A percentile compares a stretch with the other conserved stretches of the same genome.
Conservation (phyloP, 2,797 vertebrate species). For the Rhabdophis nuchalis region DNA sequence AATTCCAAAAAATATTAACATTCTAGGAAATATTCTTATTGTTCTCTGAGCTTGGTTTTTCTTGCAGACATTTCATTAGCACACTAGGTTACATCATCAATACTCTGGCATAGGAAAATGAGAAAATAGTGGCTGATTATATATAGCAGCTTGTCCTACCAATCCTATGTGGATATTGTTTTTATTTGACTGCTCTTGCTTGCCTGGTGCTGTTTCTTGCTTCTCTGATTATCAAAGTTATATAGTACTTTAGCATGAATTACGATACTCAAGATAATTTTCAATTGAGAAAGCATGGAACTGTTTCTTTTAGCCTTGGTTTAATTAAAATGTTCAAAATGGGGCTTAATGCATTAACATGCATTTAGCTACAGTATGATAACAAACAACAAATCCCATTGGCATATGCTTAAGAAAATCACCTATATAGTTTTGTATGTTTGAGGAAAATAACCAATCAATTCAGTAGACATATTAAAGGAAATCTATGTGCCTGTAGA, state of each 20-base stretch:
- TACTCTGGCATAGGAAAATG: background rate
- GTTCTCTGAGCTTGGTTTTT: background rate
- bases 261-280: slow-evolving; percentile 6
- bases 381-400: slow-evolving; percentile 67
- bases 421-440: slow-evolving; percentile 74
- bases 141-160: background rate
- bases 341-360: slow-evolving; percentile 55
- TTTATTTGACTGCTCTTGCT: background rate
- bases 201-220: background rate
- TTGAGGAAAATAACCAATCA: slow-evolving; percentile 83
- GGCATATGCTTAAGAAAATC: slow-evolving; percentile 72
- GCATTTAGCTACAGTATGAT: slow-evolving; percentile 51
- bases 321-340: background rate
- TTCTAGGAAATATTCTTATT: background rate
- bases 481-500: slow-evolving; percentile 81
- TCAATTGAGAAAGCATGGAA: background rate
- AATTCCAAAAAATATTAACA: background rate
- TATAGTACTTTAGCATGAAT: slow-evolving; percentile 28
- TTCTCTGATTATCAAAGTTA: slow-evolving; percentile 4
- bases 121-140: background rate
- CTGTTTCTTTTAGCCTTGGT: background rate
- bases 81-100: background rate
- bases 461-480: slow-evolving; percentile 82
- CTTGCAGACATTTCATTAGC: background rate
- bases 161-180: background rate